Conservation (phyloP, 2,113 vertebrate species). For the Vidua macroura region DNA sequence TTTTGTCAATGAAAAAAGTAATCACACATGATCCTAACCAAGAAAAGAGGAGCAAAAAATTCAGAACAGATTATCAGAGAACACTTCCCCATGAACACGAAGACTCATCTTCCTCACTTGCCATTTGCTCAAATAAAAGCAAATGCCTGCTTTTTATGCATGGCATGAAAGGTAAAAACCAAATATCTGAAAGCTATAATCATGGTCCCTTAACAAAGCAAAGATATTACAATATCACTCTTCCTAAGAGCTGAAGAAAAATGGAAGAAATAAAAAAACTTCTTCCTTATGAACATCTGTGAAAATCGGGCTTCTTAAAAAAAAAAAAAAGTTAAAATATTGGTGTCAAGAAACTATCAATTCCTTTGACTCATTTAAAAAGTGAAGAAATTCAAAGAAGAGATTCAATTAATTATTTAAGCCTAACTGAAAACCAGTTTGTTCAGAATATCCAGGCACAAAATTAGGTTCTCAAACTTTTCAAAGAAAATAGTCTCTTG, state of each 20-base stretch:
- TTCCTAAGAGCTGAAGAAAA: background rate
- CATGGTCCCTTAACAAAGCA: background rate
- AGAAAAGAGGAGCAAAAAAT: background rate
- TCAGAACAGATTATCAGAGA: background rate
- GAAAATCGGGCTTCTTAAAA: background rate
- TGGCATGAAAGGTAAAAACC: background rate
- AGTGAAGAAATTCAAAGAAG: background rate
- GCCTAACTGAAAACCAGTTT: background rate
- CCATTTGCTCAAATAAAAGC: background rate
- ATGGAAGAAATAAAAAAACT: background rate
- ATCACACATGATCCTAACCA: background rate
- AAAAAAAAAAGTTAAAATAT: background rate
- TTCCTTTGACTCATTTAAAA: background rate
- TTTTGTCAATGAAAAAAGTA: background rate
- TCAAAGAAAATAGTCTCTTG: background rate
- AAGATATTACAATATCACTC: background rate
- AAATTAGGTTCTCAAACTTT: background rate
- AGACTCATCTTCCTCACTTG: accelerated
- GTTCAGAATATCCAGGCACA: background rate
- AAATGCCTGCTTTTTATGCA: background rate
- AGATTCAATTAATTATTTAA: background rate
- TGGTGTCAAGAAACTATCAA: background rate
- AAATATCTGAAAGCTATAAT: background rate
- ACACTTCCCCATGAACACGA: background rate
- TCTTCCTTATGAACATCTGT: background rate